phyloP scores from a whole-genome alignment of 2,888 invertebrate species.

The Eupithecia dodoneata region DNA sequence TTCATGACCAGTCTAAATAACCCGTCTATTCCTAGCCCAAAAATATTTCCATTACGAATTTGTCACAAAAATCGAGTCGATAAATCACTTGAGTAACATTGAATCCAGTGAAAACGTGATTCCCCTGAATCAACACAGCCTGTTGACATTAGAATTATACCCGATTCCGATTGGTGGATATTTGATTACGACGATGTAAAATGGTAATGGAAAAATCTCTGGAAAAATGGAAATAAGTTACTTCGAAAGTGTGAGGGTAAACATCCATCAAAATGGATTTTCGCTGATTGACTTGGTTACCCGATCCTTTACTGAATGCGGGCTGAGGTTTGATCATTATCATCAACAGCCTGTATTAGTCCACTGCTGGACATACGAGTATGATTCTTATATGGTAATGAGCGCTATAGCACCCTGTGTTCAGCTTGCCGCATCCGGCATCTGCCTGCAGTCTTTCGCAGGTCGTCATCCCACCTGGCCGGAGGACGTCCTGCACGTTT shows the following conservation, averaged over 20 bases:
- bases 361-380: too few species aligned
- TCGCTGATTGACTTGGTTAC: background rate
- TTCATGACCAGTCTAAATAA: background rate
- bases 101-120: slow-evolving; percentile 37
- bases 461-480: too few species aligned
- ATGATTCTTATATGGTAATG: too few species aligned
- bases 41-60: background rate
- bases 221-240: slow-evolving; percentile 16
- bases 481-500: too few species aligned
- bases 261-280: slow-evolving; percentile 21
- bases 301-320: background rate
- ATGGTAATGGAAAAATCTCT: slow-evolving; percentile 35
- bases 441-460: too few species aligned
- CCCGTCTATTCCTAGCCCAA: background rate
- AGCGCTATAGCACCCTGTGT: too few species aligned
- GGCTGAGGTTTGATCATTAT: background rate
- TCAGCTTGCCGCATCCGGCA: too few species aligned
- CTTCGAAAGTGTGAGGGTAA: slow-evolving; percentile 16
- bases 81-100: slow-evolving; percentile 38
- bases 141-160: slow-evolving; percentile 41
- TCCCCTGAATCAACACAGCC: slow-evolving; percentile 36
- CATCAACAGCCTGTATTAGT: too few species aligned
- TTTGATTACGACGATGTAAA: slow-evolving; percentile 42
- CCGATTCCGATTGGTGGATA: slow-evolving; percentile 34
- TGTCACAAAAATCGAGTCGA: slow-evolving; percentile 21